Evolutionary conservation across 2,113 vertebrate species (phyloP), one percentile per base, ranked within the genome.

Genomic region (Zootoca vivipara): DNA sequence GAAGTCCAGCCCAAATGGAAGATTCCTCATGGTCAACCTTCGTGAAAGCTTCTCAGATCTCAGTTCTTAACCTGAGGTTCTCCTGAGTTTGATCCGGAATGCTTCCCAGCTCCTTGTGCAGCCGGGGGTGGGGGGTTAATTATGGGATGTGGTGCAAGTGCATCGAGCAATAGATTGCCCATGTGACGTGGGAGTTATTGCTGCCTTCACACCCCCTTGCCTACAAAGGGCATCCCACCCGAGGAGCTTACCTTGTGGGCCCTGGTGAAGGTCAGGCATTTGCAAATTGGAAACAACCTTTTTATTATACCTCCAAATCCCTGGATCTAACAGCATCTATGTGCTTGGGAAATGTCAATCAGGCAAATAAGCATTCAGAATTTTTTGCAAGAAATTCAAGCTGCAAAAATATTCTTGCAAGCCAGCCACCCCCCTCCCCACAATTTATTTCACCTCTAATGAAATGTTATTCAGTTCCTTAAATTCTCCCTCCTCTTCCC

Each of bases 1-100:
- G 20, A 7, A 7, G 56, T 26, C 26, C 26, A 1, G 18, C 10
- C 56, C 9, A 1, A 13, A 10, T 4, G 16, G 79, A 42, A 65
- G 28, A 5, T 1, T n/a, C 12, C 52, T 3, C 70, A 33, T 74
- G 1, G 46, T 3, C 58, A 30, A 5, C 65, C 13, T 62, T 16
- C 28, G n/a, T 1, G 22, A n/a, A 30, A 46, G 38, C 62, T 35
- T 35, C 38, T 26, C 30, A 13, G 1, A 9, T 20, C 42, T 35
- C 46, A 0, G 1, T 9, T 52, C 7, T 30, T 46, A 7, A 28
- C 10, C 28, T 3, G 38, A 2, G 24, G 1, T 2, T 46, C 38
- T 28, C 38, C 30, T 35, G 7, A 28, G 3, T n/a, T 13, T 30
- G 56, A 62, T 10, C 82, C 7, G n/a, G 30, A 73, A n/a, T 15